Base-by-base conservation (phyloP, 2,888 invertebrate genomes). In the Melanargia galathea region DNA sequence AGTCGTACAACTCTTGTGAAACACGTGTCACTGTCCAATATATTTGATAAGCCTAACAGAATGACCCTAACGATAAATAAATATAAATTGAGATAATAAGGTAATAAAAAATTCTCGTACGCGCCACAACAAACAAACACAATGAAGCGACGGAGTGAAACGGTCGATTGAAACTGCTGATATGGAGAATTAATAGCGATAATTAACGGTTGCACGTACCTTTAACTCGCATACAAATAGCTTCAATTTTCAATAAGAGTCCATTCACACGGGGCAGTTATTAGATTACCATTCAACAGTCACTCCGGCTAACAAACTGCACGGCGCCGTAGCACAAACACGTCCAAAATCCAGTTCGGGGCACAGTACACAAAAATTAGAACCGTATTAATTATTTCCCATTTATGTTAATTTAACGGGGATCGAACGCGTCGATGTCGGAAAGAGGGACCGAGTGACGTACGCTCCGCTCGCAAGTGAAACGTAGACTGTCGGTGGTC, bases 401-500 rank as follows among this genome's bases (percentile, higher is more conserved):
- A 77, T 79, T 82, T 83, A 82, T 83, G 81, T 78, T 81, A 82
- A 84, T n/a, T n/a, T 83, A 78, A 75, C 82, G 84, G 81, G 48
- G 48, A 48, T 81, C 84, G 83, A 77, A 75, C 79, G 79, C 80
- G 73, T 74, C 69, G 75, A 70, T 69, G 73, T 73, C 71, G 72
- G 62, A 69, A 56, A 71, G 72, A 74, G 74, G 73, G 74, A 74
- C 75, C 26, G 69, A 70, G 74, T 73, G 76, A 75, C 88, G 81
- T 80, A 80, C 84, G 75, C 77, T 79, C 80, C 68, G 74, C 76
- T 68, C 83, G 83, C 77, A 75, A 78, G 80, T 76, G 73, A 74
- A 82, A 79, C 87, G 78, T 80, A 78, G 79, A 92, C 92, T 92
- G 90, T 64, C 75, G 73, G 67, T 73, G 73, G 68, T 76, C 79